phyloP scores from a whole-genome alignment of 2,888 invertebrate species.

The Stenolophus ochropezus region DNA sequence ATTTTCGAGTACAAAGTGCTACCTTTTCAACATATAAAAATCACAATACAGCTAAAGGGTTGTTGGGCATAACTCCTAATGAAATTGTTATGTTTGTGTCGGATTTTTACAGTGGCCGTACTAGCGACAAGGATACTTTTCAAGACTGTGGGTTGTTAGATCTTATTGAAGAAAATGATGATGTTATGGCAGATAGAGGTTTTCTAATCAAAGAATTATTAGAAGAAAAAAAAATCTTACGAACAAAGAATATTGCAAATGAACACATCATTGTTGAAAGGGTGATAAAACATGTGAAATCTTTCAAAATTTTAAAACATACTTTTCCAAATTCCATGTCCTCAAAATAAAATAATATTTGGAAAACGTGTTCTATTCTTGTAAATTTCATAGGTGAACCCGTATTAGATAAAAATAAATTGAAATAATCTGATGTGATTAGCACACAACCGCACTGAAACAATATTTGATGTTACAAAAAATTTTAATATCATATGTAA shows the following conservation, averaged over 20 bases:
- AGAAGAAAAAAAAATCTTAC: neutral
- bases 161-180: neutral
- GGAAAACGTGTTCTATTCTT: no score
- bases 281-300: no score
- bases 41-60: neutral
- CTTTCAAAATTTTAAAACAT: no score
- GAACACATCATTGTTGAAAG: no score
- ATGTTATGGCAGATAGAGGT: neutral
- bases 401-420: neutral
- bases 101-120: neutral
- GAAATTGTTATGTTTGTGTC: neutral
- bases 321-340: no score
- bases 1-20: conserved; percentile 3
- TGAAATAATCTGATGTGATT: no score
- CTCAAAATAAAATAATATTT: no score
- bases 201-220: neutral
- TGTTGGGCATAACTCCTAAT: neutral
- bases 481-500: no score
- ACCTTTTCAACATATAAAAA: neutral
- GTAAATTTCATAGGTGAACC: neutral
- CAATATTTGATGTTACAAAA: no score
- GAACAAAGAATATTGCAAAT: conserved; percentile 2
- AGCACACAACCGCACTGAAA: no score
- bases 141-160: neutral
- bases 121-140: neutral